Evolutionary conservation across 2,888 invertebrate species (phyloP).

Genomic region (Myopa testacea): DNA sequence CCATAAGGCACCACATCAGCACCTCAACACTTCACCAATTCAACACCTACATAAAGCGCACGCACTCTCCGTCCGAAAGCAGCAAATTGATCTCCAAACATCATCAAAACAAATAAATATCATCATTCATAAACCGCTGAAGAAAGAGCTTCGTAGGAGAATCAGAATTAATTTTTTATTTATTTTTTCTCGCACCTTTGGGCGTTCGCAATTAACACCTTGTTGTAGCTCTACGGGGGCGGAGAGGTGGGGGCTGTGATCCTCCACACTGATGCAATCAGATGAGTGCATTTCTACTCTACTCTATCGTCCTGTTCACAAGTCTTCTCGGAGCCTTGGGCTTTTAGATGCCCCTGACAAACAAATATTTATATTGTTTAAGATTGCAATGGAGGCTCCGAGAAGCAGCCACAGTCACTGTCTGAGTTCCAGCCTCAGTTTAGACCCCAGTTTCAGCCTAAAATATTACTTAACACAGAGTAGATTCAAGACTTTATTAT

Average conservation of each 20-base stretch:
- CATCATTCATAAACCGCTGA: slow-evolving; percentile 19
- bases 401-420: neutral
- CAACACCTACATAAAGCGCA: neutral
- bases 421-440: too few species aligned
- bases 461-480: neutral
- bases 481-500: slow-evolving; percentile 6
- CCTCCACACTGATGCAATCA: slow-evolving; percentile 26
- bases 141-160: too few species aligned
- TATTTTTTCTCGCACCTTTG: neutral
- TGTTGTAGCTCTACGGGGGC: too few species aligned
- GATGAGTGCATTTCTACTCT: neutral
- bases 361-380: slow-evolving; percentile 67
- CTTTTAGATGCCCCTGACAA: slow-evolving; percentile 45
- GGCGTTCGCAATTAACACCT: slow-evolving; percentile 35
- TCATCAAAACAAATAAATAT: slow-evolving; percentile 31
- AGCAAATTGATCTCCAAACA: slow-evolving; percentile 28
- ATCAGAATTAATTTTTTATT: too few species aligned
- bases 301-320: neutral
- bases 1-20: neutral
- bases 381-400: slow-evolving; percentile 59
- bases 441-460: neutral
- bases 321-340: neutral
- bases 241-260: neutral
- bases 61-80: neutral
- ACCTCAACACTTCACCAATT: neutral